Percentiles rank a stretch among this genome's conserved stretches.
These are phyloP conservation scores for Globia sparganii DNA, from an alignment of 2,888 invertebrate species.

Conservation along the genomic window DNA sequence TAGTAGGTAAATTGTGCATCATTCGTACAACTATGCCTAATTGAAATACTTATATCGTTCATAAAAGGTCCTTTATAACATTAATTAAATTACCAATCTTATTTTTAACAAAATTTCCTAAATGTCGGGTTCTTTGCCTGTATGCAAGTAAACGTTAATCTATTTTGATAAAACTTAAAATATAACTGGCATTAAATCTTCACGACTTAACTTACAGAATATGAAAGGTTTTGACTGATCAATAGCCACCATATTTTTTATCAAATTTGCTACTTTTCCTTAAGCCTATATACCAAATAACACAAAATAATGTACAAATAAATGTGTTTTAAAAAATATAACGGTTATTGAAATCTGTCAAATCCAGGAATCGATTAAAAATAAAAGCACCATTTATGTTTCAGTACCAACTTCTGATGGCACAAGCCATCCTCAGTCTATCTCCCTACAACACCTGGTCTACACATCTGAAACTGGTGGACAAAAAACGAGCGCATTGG, in stretches of 20 bases:
- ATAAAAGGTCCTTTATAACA: neutral
- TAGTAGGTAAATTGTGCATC: neutral
- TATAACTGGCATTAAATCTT: neutral
- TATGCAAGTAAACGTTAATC: neutral
- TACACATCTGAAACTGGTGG: slow-evolving; percentile 74
- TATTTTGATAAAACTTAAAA: neutral
- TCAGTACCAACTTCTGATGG: slow-evolving; percentile 85
- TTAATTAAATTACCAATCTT: neutral
- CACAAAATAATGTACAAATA: too few relatives aligned
- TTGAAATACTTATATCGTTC: neutral
- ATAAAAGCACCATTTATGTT: slow-evolving; percentile 8
- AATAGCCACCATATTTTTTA: neutral
- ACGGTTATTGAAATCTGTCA: neutral
- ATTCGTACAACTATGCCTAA: neutral
- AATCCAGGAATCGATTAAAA: neutral
- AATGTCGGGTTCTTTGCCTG: neutral
- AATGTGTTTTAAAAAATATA: neutral
- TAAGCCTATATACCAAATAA: too few relatives aligned
- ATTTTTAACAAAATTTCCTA: neutral
- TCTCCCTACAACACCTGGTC: slow-evolving; percentile 82
- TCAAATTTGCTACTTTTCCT: too few relatives aligned
- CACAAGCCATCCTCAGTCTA: slow-evolving; percentile 80
- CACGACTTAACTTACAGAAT: neutral
- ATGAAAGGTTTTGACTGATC: neutral
- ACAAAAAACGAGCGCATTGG: slow-evolving; percentile 81